Evolutionary conservation across 1,140 invertebrate genomes (phyloP).

Genomic region (Drosophila sucinea): DNA sequence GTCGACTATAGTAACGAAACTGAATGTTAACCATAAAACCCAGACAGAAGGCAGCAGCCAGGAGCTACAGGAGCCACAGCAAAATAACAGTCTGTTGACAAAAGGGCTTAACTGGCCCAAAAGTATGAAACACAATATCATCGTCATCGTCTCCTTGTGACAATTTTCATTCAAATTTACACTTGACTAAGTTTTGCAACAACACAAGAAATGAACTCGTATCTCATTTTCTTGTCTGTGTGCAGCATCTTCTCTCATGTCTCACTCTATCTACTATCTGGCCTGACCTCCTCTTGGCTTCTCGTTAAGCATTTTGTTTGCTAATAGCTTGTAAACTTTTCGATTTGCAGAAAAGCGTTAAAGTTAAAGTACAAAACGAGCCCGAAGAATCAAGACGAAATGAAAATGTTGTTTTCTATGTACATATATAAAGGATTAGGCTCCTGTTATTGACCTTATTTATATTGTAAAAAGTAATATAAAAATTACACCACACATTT

Average conservation of each 20-base stretch:
- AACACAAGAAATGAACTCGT: conserved; percentile 6
- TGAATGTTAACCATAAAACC: conserved; percentile 34
- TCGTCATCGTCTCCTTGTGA: not conserved
- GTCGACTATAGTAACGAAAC: conserved; percentile 47
- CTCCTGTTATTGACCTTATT: not conserved
- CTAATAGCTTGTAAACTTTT: conserved; percentile 42
- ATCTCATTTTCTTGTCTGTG: conserved; percentile 20
- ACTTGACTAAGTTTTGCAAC: conserved; percentile 50
- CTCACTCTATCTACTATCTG: not conserved
- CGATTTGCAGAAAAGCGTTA: conserved; percentile 49
- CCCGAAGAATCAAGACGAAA: not conserved
- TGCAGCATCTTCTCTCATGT: conserved; percentile 20
- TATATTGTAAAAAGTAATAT: not conserved
- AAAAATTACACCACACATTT: too few species aligned
- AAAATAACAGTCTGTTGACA: conserved; percentile 56
- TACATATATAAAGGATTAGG: conserved; percentile 17
- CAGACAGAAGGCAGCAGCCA: conserved; percentile 23
- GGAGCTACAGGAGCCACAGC: conserved; percentile 17
- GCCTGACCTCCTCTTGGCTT: conserved; percentile 20
- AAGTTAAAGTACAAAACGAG: conserved; percentile 49
- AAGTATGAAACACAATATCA: conserved; percentile 47
- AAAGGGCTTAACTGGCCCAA: conserved; percentile 61
- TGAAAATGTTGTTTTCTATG: not conserved
- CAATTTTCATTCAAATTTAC: conserved; percentile 64
- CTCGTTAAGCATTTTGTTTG: conserved; percentile 52